These are phyloP conservation scores for Listrodromus nycthemerus DNA, from an alignment of 2,888 invertebrate genomes.

Conservation along the genomic window DNA sequence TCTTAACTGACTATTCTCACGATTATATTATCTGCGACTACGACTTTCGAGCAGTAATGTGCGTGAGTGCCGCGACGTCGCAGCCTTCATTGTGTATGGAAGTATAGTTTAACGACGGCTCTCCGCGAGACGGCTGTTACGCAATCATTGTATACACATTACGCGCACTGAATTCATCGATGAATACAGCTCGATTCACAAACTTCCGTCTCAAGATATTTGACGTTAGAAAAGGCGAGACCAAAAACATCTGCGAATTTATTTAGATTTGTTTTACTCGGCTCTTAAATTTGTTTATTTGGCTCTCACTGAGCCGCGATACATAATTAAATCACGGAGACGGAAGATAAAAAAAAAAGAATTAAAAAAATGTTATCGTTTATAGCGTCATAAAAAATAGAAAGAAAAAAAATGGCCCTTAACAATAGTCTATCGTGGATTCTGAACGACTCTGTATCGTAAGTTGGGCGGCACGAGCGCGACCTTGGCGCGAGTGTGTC, in stretches of 20 bases:
- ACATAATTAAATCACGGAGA: background rate
- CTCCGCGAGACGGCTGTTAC: constrained; percentile 12
- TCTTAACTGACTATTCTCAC: background rate
- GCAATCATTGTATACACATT: constrained; percentile 24
- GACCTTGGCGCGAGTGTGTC: constrained; percentile 67
- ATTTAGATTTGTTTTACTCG: background rate
- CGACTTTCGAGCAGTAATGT: background rate
- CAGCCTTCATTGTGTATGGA: background rate
- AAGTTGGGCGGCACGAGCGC: constrained; percentile 43
- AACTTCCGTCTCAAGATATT: background rate
- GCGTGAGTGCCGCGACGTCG: background rate
- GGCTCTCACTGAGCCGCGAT: background rate
- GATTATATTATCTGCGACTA: constrained; percentile 1
- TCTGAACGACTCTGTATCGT: constrained; percentile 40
- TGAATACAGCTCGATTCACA: background rate
- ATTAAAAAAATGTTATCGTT: background rate
- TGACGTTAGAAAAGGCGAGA: background rate
- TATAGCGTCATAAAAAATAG: background rate
- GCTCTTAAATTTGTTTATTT: too few relatives aligned
- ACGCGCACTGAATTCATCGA: constrained; percentile 28
- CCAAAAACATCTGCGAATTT: background rate
- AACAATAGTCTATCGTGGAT: background rate
- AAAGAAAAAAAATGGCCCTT: background rate
- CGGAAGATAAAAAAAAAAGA: background rate
- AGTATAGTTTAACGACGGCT: constrained; percentile 4